These are phyloP conservation scores for Caradrina kadenii DNA, from an alignment of 2,888 invertebrate species.

Conservation along the genomic window DNA sequence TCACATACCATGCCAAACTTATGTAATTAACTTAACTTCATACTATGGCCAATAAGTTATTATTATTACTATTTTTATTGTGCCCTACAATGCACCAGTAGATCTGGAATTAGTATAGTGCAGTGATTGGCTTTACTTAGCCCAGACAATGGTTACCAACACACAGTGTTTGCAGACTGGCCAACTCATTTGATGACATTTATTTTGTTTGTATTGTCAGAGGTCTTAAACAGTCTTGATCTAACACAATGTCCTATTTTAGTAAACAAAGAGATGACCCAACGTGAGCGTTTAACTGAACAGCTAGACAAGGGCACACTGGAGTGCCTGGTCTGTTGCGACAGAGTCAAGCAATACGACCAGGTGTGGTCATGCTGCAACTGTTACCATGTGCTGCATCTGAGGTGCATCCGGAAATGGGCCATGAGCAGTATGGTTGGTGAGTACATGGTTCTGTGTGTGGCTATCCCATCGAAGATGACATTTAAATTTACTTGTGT, in stretches of 20 bases:
- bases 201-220: neutral
- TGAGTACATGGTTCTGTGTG: constrained; percentile 70
- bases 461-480: too few species aligned
- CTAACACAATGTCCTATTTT: constrained; percentile 21
- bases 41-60: too few species aligned
- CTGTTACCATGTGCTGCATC: constrained; percentile 98
- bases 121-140: neutral
- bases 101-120: neutral
- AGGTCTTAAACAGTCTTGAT: neutral
- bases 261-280: constrained; percentile 90
- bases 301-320: constrained; percentile 95
- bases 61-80: too few species aligned
- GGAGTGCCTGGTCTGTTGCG: constrained; percentile 99
- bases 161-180: neutral
- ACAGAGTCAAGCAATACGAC: constrained; percentile 94
- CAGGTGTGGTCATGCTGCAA: constrained; percentile 97
- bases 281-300: constrained; percentile 95
- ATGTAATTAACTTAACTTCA: too few species aligned
- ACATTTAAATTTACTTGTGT: too few species aligned
- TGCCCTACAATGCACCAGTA: neutral
- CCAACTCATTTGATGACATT: neutral
- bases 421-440: constrained; percentile 94
- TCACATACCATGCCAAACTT: too few species aligned
- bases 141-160: neutral
- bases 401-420: constrained; percentile 97